Base-by-base conservation (phyloP, 2,888 invertebrate genomes). In the Cinara cedri region DNA sequence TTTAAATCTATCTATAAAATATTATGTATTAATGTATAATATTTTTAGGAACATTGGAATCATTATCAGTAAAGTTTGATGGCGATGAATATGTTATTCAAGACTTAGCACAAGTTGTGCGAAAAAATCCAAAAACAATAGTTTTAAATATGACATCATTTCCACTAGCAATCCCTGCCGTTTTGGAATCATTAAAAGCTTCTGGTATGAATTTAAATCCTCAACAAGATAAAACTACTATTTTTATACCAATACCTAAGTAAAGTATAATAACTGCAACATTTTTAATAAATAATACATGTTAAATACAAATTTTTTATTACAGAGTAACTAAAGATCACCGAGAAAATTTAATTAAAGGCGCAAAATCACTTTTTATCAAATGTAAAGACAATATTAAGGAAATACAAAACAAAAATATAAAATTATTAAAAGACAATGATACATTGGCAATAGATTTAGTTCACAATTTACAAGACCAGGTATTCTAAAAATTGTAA, bases 121-220 rank as follows among this genome's bases (percentile, higher is more conserved):
- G 94, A 80, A 97, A 96, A 85, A 93, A 92, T 86, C 94, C 96
- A 0, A 94, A 96, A 86, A 90, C 93, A 1, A 88, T 97, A 75
- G 90, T 96, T 0, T 88, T 98, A 14, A 94, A 96, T 85, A 91
- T 95, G 89, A 87, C 91, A 71, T 89, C 91, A 0, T 93, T 95
- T 86, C 96, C 97, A 0, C 94, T 95, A 88, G 93, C 92, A 11
- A 92, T 95, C 84, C 93, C 93, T 11, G 89, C 90, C 82, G 93
- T 92, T 9, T 83, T 96, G 44, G 90, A 91, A 84, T 91, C 94
- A 1, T 89, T 98, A 68, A 86, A 88, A 75, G 90, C 90, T 54
- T 95, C 95, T 81, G 96, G 96, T 13, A 90, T 97, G 88, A 96
- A 96, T 86, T 87, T 97, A 78, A 97, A 95, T 87, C 96, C 97